Conservation (phyloP, 1,140 invertebrate genomes). For the Drosophila mojavensis region DNA sequence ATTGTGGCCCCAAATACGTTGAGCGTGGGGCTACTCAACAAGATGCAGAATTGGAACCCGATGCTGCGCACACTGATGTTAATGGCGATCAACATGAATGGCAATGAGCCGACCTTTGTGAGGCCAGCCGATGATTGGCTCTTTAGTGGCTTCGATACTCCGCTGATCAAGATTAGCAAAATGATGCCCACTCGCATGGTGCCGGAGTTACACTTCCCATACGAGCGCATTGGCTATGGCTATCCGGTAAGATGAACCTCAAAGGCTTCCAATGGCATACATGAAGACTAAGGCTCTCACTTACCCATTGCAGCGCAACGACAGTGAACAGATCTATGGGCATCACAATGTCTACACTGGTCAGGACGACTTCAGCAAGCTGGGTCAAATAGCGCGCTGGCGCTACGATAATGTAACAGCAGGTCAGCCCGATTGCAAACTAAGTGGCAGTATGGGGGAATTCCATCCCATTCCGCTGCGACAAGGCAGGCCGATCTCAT, state of each 20-base stretch:
- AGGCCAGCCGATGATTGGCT: conserved; percentile 89
- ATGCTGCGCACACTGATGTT: conserved; percentile 86
- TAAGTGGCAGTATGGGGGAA: conserved; percentile 89
- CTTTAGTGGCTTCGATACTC: conserved; percentile 90
- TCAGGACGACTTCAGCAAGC: conserved; percentile 85
- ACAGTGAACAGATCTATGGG: conserved; percentile 88
- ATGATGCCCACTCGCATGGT: conserved; percentile 84
- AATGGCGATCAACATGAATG: conserved; percentile 84
- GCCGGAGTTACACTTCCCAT: conserved; percentile 85
- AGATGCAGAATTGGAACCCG: conserved; percentile 80
- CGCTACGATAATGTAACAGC: conserved; percentile 86
- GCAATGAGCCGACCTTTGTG: conserved; percentile 86
- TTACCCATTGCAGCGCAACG: conserved; percentile 87
- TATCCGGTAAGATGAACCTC: conserved; percentile 87
- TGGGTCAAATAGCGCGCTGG: conserved; percentile 89
- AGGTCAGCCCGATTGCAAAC: conserved; percentile 86
- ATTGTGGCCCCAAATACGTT: conserved; percentile 92
- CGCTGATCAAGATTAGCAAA: conserved; percentile 87
- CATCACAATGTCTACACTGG: conserved; percentile 90
- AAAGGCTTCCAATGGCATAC: too few species aligned
- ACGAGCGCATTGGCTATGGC: conserved; percentile 91
- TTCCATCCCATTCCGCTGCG: conserved; percentile 88
- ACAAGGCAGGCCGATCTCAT: conserved; percentile 86
- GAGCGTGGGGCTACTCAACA: conserved; percentile 85
- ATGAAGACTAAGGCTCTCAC: not conserved